phyloP scores from a whole-genome alignment of 2,888 invertebrate species.

The Idaea straminata region DNA sequence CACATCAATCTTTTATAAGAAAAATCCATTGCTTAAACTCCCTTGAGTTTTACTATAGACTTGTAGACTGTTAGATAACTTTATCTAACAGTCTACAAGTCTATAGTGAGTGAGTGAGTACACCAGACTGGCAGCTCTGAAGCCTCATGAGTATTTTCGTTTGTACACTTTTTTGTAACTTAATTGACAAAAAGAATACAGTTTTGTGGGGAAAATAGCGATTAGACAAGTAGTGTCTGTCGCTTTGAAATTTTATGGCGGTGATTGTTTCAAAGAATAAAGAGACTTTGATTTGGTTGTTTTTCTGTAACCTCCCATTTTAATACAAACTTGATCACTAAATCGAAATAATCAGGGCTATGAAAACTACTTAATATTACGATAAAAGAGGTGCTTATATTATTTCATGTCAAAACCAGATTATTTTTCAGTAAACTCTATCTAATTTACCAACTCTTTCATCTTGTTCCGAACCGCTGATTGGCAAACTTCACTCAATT shows the following conservation, averaged over 20 bases:
- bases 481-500: constrained; percentile 48
- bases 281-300: too few relatives aligned
- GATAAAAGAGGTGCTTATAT: neutral
- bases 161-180: neutral
- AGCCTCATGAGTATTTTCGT: neutral
- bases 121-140: neutral
- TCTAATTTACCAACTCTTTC: constrained; percentile 33
- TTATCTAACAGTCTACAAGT: too few relatives aligned
- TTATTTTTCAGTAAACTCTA: constrained; percentile 31
- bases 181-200: neutral
- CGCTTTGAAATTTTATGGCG: neutral
- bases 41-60: too few relatives aligned
- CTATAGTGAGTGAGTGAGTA: neutral
- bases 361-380: too few relatives aligned
- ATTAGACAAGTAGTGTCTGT: neutral
- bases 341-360: too few relatives aligned
- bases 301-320: too few relatives aligned
- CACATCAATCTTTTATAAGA: too few relatives aligned
- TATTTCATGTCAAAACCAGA: neutral
- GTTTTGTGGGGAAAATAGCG: neutral
- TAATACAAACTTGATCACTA: too few relatives aligned
- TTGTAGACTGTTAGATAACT: too few relatives aligned
- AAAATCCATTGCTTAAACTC: too few relatives aligned
- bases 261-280: neutral
- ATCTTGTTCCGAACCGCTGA: constrained; percentile 39